phyloP scores from a whole-genome alignment of 2,797 vertebrate genomes.

The Crocidura indochinensis region DNA sequence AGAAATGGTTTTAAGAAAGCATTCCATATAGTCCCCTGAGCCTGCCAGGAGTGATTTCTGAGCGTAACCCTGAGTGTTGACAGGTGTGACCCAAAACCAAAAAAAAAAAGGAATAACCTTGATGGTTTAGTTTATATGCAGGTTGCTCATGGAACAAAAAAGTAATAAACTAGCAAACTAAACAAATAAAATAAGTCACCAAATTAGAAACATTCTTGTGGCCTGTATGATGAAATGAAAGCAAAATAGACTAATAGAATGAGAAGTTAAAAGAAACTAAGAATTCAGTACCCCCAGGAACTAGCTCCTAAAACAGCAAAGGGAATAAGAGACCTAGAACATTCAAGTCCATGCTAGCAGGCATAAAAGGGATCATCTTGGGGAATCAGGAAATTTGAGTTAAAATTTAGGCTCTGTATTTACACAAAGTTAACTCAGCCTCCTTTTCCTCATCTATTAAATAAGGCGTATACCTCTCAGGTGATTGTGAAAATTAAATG shows the following conservation, averaged over 20 bases:
- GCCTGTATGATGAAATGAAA: background rate
- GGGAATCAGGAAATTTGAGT: background rate
- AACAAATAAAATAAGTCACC: slow-evolving; percentile 60
- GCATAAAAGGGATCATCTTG: too few species aligned
- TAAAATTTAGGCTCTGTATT: slow-evolving; percentile 30
- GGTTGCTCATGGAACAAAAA: slow-evolving; percentile 74
- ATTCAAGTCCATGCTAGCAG: background rate
- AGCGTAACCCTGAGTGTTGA: too few species aligned
- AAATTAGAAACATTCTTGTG: slow-evolving; percentile 61
- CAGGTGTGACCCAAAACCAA: too few species aligned
- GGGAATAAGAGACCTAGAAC: background rate
- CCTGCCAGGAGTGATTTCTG: too few species aligned
- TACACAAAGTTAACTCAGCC: background rate
- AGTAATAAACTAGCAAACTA: slow-evolving; percentile 66
- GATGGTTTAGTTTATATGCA: slow-evolving; percentile 80
- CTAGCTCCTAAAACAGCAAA: background rate
- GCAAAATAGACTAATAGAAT: background rate
- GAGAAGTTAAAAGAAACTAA: slow-evolving; percentile 8
- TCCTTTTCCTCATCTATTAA: slow-evolving; percentile 44
- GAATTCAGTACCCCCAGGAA: background rate
- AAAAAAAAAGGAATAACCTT: slow-evolving; percentile 53
- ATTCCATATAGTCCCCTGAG: too few species aligned
- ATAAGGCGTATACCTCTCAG: background rate
- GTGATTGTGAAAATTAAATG: background rate
- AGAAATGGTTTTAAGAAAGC: slow-evolving; percentile 75